These are phyloP conservation scores for Stichopus horrens DNA, from an alignment of 53 echinoderm and acorn worm genomes.

Conservation along the genomic window DNA sequence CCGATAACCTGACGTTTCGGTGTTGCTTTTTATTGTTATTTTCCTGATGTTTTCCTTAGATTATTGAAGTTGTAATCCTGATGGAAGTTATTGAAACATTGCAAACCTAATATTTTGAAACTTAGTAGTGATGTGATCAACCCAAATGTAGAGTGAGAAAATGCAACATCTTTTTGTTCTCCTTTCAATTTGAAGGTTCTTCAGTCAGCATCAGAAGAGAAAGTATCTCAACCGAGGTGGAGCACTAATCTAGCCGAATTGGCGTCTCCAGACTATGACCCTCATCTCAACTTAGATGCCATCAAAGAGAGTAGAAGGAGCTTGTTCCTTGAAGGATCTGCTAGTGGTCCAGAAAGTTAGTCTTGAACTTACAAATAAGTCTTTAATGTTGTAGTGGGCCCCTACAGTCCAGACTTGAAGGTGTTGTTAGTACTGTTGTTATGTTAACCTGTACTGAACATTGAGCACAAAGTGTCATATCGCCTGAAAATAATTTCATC, in stretches of 20 bases:
- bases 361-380: neutral
- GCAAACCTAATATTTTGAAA: too few relatives aligned
- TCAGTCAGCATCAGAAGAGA: slow-evolving; percentile 79
- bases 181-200: slow-evolving; percentile 60
- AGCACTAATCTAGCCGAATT: slow-evolving; percentile 79
- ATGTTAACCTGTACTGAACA: too few relatives aligned
- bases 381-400: neutral
- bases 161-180: neutral
- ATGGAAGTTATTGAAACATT: too few relatives aligned
- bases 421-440: too few relatives aligned
- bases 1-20: too few relatives aligned
- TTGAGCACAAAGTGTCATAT: too few relatives aligned
- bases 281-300: slow-evolving; percentile 75
- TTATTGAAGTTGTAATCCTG: too few relatives aligned
- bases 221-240: slow-evolving; percentile 44
- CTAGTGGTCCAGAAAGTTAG: slow-evolving; percentile 35
- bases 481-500: too few relatives aligned
- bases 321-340: slow-evolving; percentile 10
- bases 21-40: too few relatives aligned
- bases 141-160: neutral
- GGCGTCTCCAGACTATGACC: slow-evolving; percentile 85
- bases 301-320: slow-evolving; percentile 67
- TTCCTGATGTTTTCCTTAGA: too few relatives aligned
- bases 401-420: too few relatives aligned
- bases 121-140: too few relatives aligned